phyloP scores from a whole-genome alignment of 2,888 invertebrate species.

The Drosophila mayaguana region DNA sequence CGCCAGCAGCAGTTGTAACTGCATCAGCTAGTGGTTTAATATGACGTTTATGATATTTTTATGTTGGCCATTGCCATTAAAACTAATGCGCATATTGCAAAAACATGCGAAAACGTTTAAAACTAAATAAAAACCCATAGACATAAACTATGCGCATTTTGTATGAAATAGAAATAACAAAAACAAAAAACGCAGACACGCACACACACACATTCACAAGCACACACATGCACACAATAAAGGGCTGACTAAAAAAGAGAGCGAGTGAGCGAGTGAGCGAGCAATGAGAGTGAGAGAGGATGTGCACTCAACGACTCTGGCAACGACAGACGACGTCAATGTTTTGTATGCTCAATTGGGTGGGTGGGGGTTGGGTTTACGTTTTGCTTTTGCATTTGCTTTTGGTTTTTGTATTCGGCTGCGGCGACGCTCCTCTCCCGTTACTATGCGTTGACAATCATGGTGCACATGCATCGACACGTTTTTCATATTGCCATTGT shows the following conservation, averaged over 20 bases:
- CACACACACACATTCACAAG: not conserved
- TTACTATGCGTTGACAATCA: constrained; percentile 61
- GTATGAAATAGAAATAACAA: constrained; percentile 6
- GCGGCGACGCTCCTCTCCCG: not conserved
- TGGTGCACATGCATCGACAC: constrained; percentile 73
- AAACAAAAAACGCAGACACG: not conserved
- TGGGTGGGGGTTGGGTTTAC: constrained; percentile 9
- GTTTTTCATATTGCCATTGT: constrained; percentile 51
- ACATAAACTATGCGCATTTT: constrained; percentile 30
- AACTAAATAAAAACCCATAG: constrained; percentile 52
- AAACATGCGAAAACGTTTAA: constrained; percentile 66
- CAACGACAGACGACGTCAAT: constrained; percentile 24
- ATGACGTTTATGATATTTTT: constrained; percentile 54
- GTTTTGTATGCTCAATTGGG: constrained; percentile 17
- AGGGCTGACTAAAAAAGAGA: constrained; percentile 10
- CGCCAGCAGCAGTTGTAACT: not conserved
- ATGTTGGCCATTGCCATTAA: constrained; percentile 59
- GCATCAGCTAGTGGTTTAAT: constrained; percentile 19
- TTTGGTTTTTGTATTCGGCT: constrained; percentile 20
- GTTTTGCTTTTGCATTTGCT: constrained; percentile 25
- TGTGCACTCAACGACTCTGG: constrained; percentile 21
- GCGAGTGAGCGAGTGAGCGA: not conserved
- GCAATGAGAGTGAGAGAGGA: not conserved
- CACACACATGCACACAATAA: not conserved
- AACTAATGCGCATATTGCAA: constrained; percentile 55